Evolutionary conservation across 2,113 vertebrate species (phyloP).

Genomic region (Eulacestoma nigropectus): DNA sequence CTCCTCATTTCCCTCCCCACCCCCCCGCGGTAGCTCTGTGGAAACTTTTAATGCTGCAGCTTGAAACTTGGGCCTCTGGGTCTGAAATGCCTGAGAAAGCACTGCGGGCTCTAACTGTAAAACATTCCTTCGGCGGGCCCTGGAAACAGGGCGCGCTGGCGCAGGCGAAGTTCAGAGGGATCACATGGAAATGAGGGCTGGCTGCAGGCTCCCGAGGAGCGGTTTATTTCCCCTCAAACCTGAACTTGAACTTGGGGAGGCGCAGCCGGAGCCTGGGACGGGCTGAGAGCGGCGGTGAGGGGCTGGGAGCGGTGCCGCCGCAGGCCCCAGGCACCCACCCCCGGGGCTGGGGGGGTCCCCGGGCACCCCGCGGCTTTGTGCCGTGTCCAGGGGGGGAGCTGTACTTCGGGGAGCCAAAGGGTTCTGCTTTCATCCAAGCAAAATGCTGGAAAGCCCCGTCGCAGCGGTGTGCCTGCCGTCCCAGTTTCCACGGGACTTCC

Average conservation of each 20-base stretch:
- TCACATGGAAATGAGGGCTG: slow-evolving; percentile 72
- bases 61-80: slow-evolving; percentile 57
- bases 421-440: background rate
- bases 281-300: background rate
- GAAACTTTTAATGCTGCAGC: slow-evolving; percentile 67
- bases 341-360: background rate
- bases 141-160: slow-evolving; percentile 70
- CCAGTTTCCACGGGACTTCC: background rate
- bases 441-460: background rate
- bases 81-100: slow-evolving; percentile 74
- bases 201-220: slow-evolving; percentile 68
- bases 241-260: slow-evolving; percentile 73
- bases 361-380: background rate
- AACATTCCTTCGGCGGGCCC: slow-evolving; percentile 73
- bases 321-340: background rate
- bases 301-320: background rate
- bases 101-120: slow-evolving; percentile 68
- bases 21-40: slow-evolving; percentile 49
- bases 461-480: background rate
- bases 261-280: slow-evolving; percentile 20
- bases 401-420: background rate
- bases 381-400: fast-evolving
- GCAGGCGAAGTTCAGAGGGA: slow-evolving; percentile 69
- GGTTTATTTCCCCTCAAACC: slow-evolving; percentile 70
- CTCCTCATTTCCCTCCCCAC: slow-evolving; percentile 5